Base-by-base conservation (phyloP, 2,888 invertebrate genomes). In the Macaria notata region DNA sequence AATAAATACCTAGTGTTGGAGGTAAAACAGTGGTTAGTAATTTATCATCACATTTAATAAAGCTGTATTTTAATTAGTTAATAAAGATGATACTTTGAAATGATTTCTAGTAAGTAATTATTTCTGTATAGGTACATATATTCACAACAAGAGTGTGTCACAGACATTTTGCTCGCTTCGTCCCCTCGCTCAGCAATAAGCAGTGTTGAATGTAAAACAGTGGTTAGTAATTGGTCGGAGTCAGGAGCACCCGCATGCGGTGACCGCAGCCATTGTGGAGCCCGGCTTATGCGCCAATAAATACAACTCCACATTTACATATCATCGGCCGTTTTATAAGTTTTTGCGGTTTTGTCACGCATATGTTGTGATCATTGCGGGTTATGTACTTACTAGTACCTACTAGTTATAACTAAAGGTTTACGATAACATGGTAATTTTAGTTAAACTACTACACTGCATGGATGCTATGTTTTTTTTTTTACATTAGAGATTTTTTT, bases 171-270 rank as follows among this genome's bases (percentile, higher is more conserved):
- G 19, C 19, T 19, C 19, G 19, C 19, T 19, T 2, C 19, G 19
- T 19, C 2, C 19, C 19, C 19, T 19, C 19, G 19, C 19, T 2
- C 19, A 19, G 19, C 19, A 80, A 74, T 73, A 76, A 54, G 48
- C 68, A 57, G 54, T 62, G 56, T 64, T 54, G 64, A 61, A 63
- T 62, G 70, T 66, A 69, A 69, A 81, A 77, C 74, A 79, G 59
- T 71, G 66, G 75, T 73, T 76, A 72, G 72, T 80, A 81, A 84
- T 84, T 79, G 80, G 72, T 67, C 73, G 72, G 68, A 68, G 72
- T 78, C 71, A 66, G 73, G 54, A 54, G 47, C 76, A 78, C 86
- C 88, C 86, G 85, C 87, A 86, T 87, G 64, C 61, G 29, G 69
- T 70, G 66, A 72, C 76, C 73, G 68, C 75, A 72, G 44, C 78